phyloP scores from a whole-genome alignment of 30 jellyfish, hydroid and myxozoan species.

The Chrysaora quinquecirrha region DNA sequence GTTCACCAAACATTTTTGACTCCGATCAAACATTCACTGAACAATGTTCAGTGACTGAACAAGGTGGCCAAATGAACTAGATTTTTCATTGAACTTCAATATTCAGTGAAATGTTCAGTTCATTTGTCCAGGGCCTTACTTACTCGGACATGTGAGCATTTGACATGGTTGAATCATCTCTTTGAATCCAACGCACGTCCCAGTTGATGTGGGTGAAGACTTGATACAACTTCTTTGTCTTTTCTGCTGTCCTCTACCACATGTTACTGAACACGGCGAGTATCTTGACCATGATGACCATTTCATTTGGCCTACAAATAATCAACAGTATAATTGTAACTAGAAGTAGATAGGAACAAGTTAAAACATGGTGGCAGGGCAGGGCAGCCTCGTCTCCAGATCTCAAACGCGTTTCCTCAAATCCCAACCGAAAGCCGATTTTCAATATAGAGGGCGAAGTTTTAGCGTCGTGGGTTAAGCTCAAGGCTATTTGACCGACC shows the following conservation, averaged over 20 bases:
- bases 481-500: no score
- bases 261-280: slow-evolving; percentile 79
- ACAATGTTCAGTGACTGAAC: no score
- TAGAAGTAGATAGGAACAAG: background rate
- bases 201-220: slow-evolving; percentile 46
- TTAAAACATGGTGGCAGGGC: background rate
- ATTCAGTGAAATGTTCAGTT: no score
- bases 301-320: slow-evolving; percentile 46
- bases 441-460: background rate
- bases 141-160: slow-evolving; percentile 79
- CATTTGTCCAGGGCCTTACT: no score
- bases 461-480: background rate
- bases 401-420: no score
- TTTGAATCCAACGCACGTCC: slow-evolving; percentile 71
- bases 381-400: no score
- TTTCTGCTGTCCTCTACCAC: slow-evolving; percentile 77
- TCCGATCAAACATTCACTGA: no score
- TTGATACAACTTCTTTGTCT: slow-evolving; percentile 72
- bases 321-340: background rate
- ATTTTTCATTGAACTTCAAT: no score
- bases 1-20: no score
- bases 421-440: no score
- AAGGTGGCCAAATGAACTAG: no score
- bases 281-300: slow-evolving; percentile 84
- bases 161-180: slow-evolving; percentile 83